These are phyloP conservation scores for Zhuqinia jingwanae DNA, from an alignment of 2,888 invertebrate genomes.

Conservation along the genomic window DNA sequence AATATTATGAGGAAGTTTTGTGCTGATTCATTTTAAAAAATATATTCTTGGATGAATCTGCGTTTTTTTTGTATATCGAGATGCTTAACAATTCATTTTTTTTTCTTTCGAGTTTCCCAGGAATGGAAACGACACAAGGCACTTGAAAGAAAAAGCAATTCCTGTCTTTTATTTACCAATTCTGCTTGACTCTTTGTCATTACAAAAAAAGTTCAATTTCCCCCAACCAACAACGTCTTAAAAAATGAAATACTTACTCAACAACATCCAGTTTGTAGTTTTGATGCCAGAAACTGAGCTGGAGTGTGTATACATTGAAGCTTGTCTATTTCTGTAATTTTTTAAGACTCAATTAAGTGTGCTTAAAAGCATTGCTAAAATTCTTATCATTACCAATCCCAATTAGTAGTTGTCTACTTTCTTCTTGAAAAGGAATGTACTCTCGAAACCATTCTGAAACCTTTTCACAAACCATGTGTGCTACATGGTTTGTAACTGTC, in stretches of 20 bases:
- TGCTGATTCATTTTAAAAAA: slow-evolving; percentile 50
- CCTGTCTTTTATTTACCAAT: not conserved
- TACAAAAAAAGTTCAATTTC: not conserved
- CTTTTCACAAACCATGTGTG: not conserved
- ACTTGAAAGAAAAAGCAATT: not conserved
- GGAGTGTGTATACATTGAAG: not conserved
- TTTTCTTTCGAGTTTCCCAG: slow-evolving; percentile 60
- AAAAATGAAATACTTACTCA: not conserved
- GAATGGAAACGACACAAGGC: not conserved
- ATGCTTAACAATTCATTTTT: slow-evolving; percentile 18
- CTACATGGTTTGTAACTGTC: not conserved
- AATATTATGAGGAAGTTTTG: slow-evolving; percentile 1
- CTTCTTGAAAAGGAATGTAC: not conserved
- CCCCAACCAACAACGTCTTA: not conserved
- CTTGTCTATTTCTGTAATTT: no score
- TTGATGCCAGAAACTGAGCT: not conserved
- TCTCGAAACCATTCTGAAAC: not conserved
- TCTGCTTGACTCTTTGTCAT: not conserved
- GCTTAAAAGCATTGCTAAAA: no score
- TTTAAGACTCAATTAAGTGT: no score
- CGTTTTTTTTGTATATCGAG: slow-evolving; percentile 22
- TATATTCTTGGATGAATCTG: slow-evolving; percentile 38
- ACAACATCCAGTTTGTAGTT: not conserved
- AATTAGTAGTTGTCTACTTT: not conserved
- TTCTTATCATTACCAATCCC: no score